Percentiles rank a stretch among this genome's conserved stretches.
These are phyloP conservation scores for Cecropterus lyciades DNA, from an alignment of 1,140 invertebrate genomes.

Conservation along the genomic window DNA sequence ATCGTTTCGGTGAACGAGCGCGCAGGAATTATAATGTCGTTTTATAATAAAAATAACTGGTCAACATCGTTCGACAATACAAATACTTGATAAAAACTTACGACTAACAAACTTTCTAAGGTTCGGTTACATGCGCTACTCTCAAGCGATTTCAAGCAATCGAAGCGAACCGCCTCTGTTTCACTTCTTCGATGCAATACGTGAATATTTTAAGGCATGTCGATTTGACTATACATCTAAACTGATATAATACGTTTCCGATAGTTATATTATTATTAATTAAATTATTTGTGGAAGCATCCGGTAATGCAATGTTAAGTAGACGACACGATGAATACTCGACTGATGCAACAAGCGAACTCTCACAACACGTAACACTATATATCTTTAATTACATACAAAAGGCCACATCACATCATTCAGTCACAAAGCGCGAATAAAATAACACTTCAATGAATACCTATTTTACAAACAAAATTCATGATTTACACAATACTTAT, in stretches of 20 bases:
- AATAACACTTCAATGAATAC: conserved; percentile 41
- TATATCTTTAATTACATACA: conserved; percentile 69
- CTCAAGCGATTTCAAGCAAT: conserved; percentile 66
- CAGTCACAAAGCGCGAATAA: conserved; percentile 79
- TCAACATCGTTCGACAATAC: conserved; percentile 73
- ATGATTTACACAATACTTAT: conserved; percentile 40
- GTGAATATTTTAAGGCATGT: conserved; percentile 67
- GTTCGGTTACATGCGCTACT: conserved; percentile 58
- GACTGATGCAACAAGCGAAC: conserved; percentile 70
- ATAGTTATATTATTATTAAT: conserved; percentile 34
- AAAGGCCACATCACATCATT: conserved; percentile 83
- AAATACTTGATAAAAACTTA: conserved; percentile 82
- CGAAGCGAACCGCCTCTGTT: conserved; percentile 48
- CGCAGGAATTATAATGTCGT: conserved; percentile 72
- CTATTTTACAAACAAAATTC: conserved; percentile 55
- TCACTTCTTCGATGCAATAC: conserved; percentile 39
- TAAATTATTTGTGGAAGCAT: conserved; percentile 68
- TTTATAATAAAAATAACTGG: conserved; percentile 70
- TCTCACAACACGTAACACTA: conserved; percentile 67
- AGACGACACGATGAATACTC: conserved; percentile 55
- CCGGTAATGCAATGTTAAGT: conserved; percentile 55
- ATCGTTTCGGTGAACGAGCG: conserved; percentile 59
- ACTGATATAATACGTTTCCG: conserved; percentile 55
- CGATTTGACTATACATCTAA: conserved; percentile 63
- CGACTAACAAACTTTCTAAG: conserved; percentile 71